Base-by-base conservation (phyloP, 2,888 invertebrate genomes). In the Harmothoe impar region DNA sequence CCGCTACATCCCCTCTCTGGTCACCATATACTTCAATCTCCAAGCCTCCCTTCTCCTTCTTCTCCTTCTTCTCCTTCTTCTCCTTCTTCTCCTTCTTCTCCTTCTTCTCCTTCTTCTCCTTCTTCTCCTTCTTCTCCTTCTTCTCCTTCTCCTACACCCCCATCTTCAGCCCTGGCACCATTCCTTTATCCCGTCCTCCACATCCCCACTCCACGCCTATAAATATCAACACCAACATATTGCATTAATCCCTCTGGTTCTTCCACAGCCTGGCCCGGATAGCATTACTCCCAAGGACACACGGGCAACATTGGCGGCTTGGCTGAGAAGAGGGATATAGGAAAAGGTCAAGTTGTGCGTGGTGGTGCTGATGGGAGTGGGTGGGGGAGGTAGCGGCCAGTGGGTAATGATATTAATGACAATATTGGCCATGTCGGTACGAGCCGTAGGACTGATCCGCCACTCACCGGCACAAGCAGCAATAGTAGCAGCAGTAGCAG, bases 401-500 rank as follows among this genome's bases (percentile, higher is more conserved):
- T 29, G 81, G 33, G 29, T 86, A 86, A 86, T 86, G 86, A 86
- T 86, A 86, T 86, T 86, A 86, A 86, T 86, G 86, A 86, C 86
- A 52, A 86, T 86, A 86, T 86, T 86, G 54, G 86, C 81, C 81
- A 81, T 81, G 81, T 43, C 43, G 81, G 81, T 23, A 20, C 81
- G 35, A 81, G 81, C 81, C 33, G 43, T 43, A 81, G 35, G 81
- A 81, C 81, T 81, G 43, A 81, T 81, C 35, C 31, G 77, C 29
- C 31, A n/a, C 31, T 15, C 31, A 77, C 77, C 77, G 31, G 77
- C 77, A n/a, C n/a, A 17, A 25, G 5, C 77, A 25, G 31, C 77
- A 43, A 10, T 10, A 43, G 5, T 43, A 43, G 43, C 43, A 43
- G 43, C 10, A 43, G 43, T 7, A 43, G 43, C 3, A 62, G 62